Evolutionary conservation across 2,888 invertebrate genomes (phyloP), one percentile per base, ranked within the genome.

Genomic region (Drosophila mulleri): DNA sequence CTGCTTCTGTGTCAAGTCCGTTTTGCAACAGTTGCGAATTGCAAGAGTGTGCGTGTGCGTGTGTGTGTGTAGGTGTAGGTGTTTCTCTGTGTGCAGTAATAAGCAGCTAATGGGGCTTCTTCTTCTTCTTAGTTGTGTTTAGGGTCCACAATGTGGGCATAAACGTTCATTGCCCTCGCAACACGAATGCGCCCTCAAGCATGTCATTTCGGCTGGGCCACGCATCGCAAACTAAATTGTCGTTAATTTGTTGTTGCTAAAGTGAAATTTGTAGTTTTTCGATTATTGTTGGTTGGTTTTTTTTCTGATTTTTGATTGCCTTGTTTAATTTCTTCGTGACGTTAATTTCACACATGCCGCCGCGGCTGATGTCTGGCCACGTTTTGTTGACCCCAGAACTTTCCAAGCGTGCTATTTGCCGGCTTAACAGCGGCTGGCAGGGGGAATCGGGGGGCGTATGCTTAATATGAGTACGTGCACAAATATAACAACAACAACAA

Each of bases 181-280:
- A 75, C 90, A 83, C 75, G 79, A 88, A 90, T 86, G 89, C 77
- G 90, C 89, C 84, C 84, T 86, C 90, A 86, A 90, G 88, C 85
- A 88, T 89, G 74, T 67, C 82, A 79, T 53, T 61, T 57, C 41
- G 66, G 59, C 56, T 48, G 26, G 53, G 60, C 70, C 44, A 57
- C 32, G 20, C 47, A 35, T 56, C 67, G 66, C 57, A 73, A 77
- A 66, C 70, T 77, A 29, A 84, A 82, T 84, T 87, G 87, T 87
- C 87, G 69, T 82, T 84, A 75, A 82, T 80, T 75, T 79, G 70
- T 74, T 80, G 52, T 67, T 61, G 69, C 72, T 72, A 82, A 87
- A 84, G 87, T 84, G 84, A 84, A 84, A 84, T 84, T 87, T 82
- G 56, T 29, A 8, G 29, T 29, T 29, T 8, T 29, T 8, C 29